Percentiles rank a stretch among this genome's conserved stretches.
Conservation (phyloP, 2,888 invertebrate species). For the Argyra leucocephala region DNA sequence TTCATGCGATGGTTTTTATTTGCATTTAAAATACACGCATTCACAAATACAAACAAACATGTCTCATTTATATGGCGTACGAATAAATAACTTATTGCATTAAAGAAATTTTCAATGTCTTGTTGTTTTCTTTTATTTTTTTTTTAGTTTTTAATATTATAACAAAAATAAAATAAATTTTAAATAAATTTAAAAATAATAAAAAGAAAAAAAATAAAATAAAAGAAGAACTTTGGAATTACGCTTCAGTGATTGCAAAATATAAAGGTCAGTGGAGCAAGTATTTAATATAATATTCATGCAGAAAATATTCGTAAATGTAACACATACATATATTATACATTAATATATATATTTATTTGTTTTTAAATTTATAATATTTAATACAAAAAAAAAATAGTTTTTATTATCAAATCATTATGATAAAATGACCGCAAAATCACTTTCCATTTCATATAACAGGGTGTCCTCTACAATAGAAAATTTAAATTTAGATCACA, state of each 20-base stretch:
- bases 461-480: not conserved
- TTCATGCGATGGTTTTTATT: too few relatives aligned
- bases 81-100: too few relatives aligned
- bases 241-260: not conserved
- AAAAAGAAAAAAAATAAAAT: not conserved
- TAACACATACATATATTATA: not conserved
- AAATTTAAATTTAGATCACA: too few relatives aligned
- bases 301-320: not conserved
- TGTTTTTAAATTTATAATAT: not conserved
- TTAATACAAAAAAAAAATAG: not conserved
- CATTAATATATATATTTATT: not conserved
- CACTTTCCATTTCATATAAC: slow-evolving; percentile 2
- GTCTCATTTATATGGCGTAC: too few relatives aligned
- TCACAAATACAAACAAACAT: too few relatives aligned
- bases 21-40: too few relatives aligned
- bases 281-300: not conserved
- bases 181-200: not conserved
- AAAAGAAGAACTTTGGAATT: not conserved
- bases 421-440: not conserved
- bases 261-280: slow-evolving; percentile 4
- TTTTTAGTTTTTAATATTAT: too few relatives aligned
- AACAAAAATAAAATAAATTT: not conserved
- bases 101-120: too few relatives aligned
- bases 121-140: too few relatives aligned
- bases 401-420: not conserved